phyloP scores from a whole-genome alignment of 2,888 invertebrate genomes.

The Eueremaeus valkanovi region DNA sequence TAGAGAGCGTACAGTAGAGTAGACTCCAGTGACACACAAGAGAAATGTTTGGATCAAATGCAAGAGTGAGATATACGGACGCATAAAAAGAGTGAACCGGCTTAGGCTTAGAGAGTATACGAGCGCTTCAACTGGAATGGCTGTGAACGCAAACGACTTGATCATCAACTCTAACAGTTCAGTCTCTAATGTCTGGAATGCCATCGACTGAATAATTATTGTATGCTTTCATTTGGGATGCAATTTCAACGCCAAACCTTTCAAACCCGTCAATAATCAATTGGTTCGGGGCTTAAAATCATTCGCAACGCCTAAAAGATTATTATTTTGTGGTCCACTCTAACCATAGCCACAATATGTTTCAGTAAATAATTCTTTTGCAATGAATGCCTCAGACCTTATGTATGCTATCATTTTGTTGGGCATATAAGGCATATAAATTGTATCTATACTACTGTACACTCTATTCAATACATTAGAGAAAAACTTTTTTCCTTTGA shows the following conservation, averaged over 20 bases:
- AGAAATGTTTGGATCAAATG: conserved; percentile 31
- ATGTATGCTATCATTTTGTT: conserved; percentile 12
- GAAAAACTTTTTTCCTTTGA: too few species aligned
- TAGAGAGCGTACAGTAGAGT: not conserved
- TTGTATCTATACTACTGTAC: too few species aligned
- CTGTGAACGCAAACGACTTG: not conserved
- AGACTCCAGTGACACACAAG: conserved; percentile 16
- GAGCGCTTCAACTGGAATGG: not conserved
- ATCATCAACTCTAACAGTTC: not conserved
- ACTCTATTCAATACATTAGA: too few species aligned
- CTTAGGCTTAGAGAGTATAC: too few species aligned
- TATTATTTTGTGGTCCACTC: conserved; percentile 31
- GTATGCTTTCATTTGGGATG: conserved; percentile 13
- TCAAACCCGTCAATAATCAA: conserved; percentile 23
- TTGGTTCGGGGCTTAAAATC: conserved; percentile 23
- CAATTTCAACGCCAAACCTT: not conserved
- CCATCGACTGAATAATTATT: conserved; percentile 7
- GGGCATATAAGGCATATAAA: not conserved
- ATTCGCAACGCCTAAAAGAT: not conserved
- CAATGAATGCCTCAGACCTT: conserved; percentile 8
- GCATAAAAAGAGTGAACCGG: not conserved
- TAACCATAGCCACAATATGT: conserved; percentile 20
- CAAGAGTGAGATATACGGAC: conserved; percentile 15
- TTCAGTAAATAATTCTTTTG: conserved; percentile 20
- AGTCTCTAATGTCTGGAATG: not conserved